Evolutionary conservation across 2,113 vertebrate species (phyloP), one percentile per base, ranked within the genome.

Genomic region (Mobula hypostoma): DNA sequence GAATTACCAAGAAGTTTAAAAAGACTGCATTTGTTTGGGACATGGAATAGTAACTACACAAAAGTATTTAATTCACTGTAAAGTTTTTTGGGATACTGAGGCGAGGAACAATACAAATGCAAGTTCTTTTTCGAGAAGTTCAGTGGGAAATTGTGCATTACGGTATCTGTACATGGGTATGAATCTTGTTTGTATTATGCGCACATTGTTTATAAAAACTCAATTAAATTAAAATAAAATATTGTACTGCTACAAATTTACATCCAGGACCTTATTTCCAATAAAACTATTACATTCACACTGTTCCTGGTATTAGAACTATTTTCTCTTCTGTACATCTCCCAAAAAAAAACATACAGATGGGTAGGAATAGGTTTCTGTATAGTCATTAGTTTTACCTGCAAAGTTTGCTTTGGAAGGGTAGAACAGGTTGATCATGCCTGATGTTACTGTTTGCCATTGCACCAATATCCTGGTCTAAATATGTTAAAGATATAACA

Each of bases 271-370:
- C 68, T 36, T 74, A 74, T 72, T 93, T 72, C 91, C 91, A 93
- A 93, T 93, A 93, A 93, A 93, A 27, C 76, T 93, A 76, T 93
- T 93, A 93, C 91, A 93, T 93, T 93, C 91, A 93, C 66, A 74
- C 32, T 93, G 91, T 74, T 93, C 36, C 36, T 74, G 36, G 68
- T 36, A 74, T 93, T 24, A 56, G 70, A 70, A 93, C 32, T 74
- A 74, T 74, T 93, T 74, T 93, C 27, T 90, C 29, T 90, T 90
- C 29, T 14, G 29, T 87, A 58, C 61, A 32, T 27, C 12, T 88
- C 56, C 48, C 29, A 29, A 15, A 63, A 58, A 88, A 5, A n/a
- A 15, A 63, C 27, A 88, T 4, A n/a, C 12, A 88, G n/a, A 1
- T 0, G 32, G 85, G n/a, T 66, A 19, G 83, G 58, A n/a, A 90